Base-by-base conservation (phyloP, 1,140 invertebrate genomes). In the Drosophila ironensis region DNA sequence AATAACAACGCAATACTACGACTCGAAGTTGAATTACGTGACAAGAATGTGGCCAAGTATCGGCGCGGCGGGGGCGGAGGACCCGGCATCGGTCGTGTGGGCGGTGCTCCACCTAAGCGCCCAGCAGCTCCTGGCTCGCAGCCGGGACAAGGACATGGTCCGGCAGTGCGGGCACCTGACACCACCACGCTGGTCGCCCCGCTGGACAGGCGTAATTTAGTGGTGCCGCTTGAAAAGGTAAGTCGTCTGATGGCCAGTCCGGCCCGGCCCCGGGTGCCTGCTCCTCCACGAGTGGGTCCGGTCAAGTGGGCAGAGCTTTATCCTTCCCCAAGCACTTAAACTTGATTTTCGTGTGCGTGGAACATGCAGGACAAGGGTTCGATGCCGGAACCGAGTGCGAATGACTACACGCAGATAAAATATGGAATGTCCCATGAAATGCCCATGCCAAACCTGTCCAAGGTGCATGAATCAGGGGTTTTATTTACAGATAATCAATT, bases 11-110 rank as follows among this genome's bases (percentile, higher is more conserved):
- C 87, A 75, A 72, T 90, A 61, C 72, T 90, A 50, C 77, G 86
- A 72, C 80, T 91, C 63, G 90, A 90, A 86, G 89, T 91, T 68
- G 89, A 90, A 78, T 76, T 91, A 87, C 90, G 90, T 87, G 90
- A 91, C 78, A 91, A 91, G 88, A 87, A 90, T 82, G 74, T 78
- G 66, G 74, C 89, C 54, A 89, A 86, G 57, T 88, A 75, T 73
- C 87, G 70, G 54, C 81, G 69, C 37, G 64, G 63, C 25, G 68
- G 57, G 2, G 61, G 60, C 8, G 52, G 24, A 17, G 64, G 66
- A 1, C 73, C 59, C 0, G 59, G 59, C n/a, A 47, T 37, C 4
- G 78, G 54, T 12, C 66, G 51, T 20, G 60, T 57, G 4, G 72
- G 50, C 14, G 56, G 60, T 27, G 38, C 33, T 14, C 37, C n/a